Evolutionary conservation across 2,113 vertebrate genomes (phyloP), one percentile per base, ranked within the genome.

Genomic region (Entosphenus tridentatus): DNA sequence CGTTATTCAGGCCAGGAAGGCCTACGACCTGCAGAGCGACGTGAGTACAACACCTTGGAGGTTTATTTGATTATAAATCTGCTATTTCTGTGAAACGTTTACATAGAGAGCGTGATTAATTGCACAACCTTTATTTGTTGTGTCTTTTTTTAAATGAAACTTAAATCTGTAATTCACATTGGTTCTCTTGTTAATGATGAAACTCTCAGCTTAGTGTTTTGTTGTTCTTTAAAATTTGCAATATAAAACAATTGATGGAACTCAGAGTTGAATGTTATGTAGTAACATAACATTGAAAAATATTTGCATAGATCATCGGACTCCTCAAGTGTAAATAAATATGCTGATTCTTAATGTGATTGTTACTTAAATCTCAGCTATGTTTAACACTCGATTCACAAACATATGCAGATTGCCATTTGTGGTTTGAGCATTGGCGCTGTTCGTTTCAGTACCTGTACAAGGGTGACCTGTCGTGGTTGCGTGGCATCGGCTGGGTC

Each of bases 241-340:
- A 57, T 70, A 74, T 77, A 17, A 71, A 68, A 93, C 87, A 86
- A 86, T 75, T 74, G 83, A 55, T 90, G 90, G 74, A 90, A 86
- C 68, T 80, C 86, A 70, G 88, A 92, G 76, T 82, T 78, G 81
- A 82, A 77, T 77, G 86, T 16, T 92, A 87, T 86, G 82, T 86
- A 56, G 80, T 86, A 1, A 21, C 21, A 3, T 21, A 21, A 21
- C 21, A 21, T 21, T 21, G 21, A 21, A 21, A 21, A 21, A 21
- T 3, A 21, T 21, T 21, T 21, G 3, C 21, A 21, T 21, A 21
- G 21, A 21, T 21, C 21, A 21, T 21, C 21, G 21, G 21, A 21
- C 21, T 21, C 3, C 21, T 21, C 21, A 21, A 21, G 21, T 21
- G 68, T 62, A 62, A 62, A 62, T 17, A 65, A 17, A 65, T 17